Percentiles rank a stretch among this genome's conserved stretches.
Evolutionary conservation across 2,888 invertebrate genomes (phyloP).

Genomic region (Melanophora roralis): DNA sequence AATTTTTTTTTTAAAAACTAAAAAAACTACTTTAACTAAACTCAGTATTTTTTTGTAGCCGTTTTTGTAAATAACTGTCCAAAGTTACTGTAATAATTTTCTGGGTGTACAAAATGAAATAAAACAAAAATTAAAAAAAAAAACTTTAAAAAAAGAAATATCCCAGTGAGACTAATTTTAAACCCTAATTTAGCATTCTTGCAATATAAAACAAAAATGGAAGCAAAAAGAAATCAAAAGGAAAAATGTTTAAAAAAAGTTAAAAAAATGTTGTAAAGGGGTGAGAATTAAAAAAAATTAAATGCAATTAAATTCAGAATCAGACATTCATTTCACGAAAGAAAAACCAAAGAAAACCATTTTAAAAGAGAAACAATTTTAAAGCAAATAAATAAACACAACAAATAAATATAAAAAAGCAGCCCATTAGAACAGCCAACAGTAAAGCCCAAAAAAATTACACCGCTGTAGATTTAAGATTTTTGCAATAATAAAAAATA

Average conservation of each 20-base stretch:
- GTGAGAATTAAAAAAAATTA: conserved; percentile 36
- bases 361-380: conserved; percentile 17
- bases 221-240: conserved; percentile 44
- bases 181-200: conserved; percentile 41
- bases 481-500: background rate
- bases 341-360: background rate
- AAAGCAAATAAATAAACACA: background rate
- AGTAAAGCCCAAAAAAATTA: conserved; percentile 10
- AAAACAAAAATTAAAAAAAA: background rate
- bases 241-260: conserved; percentile 7
- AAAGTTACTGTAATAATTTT: too few relatives aligned
- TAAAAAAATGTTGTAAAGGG: background rate
- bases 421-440: background rate
- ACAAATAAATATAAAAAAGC: background rate
- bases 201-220: conserved; percentile 29
- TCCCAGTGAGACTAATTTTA: conserved; percentile 58
- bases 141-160: conserved; percentile 2
- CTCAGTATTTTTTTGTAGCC: too few relatives aligned
- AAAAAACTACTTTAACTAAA: too few relatives aligned
- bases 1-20: too few relatives aligned
- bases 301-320: conserved; percentile 42
- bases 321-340: conserved; percentile 23
- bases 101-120: conserved; percentile 10
- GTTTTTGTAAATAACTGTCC: too few relatives aligned
- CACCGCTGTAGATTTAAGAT: conserved; percentile 27